These are phyloP conservation scores for Haliclona indistincta DNA, from an alignment of 37 sponge, comb jelly and placozoan species.

Conservation along the genomic window DNA sequence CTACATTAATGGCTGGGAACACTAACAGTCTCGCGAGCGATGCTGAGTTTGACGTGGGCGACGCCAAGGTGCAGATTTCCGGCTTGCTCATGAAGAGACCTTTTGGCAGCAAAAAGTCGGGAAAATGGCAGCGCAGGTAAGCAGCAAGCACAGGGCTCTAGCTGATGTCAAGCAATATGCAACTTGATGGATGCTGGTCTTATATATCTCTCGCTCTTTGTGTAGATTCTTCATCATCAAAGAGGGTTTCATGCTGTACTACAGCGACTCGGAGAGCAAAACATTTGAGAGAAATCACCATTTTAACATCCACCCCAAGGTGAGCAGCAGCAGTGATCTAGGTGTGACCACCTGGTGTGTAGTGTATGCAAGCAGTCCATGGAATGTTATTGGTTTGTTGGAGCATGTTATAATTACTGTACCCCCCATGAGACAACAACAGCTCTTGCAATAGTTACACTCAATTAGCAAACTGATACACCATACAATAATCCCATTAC, in stretches of 20 bases:
- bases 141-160: too few species aligned
- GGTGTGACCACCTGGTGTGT: too few species aligned
- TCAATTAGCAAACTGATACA: too few species aligned
- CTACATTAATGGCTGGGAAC: too few species aligned
- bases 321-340: too few species aligned
- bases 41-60: slow-evolving; percentile 48
- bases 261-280: slow-evolving; percentile 79
- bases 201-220: too few species aligned
- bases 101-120: slow-evolving; percentile 64
- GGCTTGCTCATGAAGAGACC: slow-evolving; percentile 82
- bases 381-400: too few species aligned
- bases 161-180: neutral
- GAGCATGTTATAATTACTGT: too few species aligned
- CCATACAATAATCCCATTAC: too few species aligned
- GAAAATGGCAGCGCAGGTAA: slow-evolving; percentile 88
- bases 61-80: slow-evolving; percentile 82
- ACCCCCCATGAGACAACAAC: too few species aligned
- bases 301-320: slow-evolving; percentile 99
- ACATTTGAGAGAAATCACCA: slow-evolving; percentile 75
- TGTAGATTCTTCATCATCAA: slow-evolving; percentile 95
- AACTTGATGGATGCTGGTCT: neutral
- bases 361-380: too few species aligned
- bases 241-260: slow-evolving; percentile 98
- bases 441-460: too few species aligned
- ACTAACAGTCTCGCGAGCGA: neutral